Percentiles rank a stretch among this genome's conserved stretches.
phyloP scores from a whole-genome alignment of 1,140 invertebrate genomes.

The Drosophila chauvacae region DNA sequence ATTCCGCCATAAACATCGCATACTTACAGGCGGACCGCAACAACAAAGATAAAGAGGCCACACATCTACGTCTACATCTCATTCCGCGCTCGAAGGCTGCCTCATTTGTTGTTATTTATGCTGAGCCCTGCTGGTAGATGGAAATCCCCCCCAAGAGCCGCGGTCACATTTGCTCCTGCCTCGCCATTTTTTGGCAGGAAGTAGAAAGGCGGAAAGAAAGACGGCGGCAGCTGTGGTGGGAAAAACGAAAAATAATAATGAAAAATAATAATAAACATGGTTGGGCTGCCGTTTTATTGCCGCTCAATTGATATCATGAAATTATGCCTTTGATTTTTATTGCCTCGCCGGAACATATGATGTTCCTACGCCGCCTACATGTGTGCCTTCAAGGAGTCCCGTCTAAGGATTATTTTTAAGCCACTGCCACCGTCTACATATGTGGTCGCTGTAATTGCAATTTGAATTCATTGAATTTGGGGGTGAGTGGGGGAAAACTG shows the following conservation, averaged over 20 bases:
- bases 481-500: slow-evolving; percentile 1
- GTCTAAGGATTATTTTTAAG: slow-evolving; percentile 65
- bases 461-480: slow-evolving; percentile 58
- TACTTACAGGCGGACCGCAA: slow-evolving; percentile 59
- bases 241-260: slow-evolving; percentile 49
- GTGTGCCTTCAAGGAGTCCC: slow-evolving; percentile 28
- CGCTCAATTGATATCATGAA: slow-evolving; percentile 76
- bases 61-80: slow-evolving; percentile 4
- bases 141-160: slow-evolving; percentile 51
- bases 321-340: slow-evolving; percentile 84
- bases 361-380: slow-evolving; percentile 49
- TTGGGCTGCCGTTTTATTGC: slow-evolving; percentile 66
- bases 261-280: slow-evolving; percentile 77
- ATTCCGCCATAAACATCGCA: slow-evolving; percentile 35
- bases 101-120: slow-evolving; percentile 82
- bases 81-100: slow-evolving; percentile 4
- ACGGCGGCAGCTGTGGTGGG: slow-evolving; percentile 7
- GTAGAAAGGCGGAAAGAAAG: slow-evolving; percentile 10
- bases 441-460: slow-evolving; percentile 59
- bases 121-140: slow-evolving; percentile 62
- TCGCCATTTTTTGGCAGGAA: slow-evolving; percentile 21
- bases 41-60: slow-evolving; percentile 63
- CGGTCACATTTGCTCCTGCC: slow-evolving; percentile 42
- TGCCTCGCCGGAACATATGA: slow-evolving; percentile 77
- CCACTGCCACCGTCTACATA: slow-evolving; percentile 36